Conservation (phyloP, 1,140 invertebrate genomes). For the Cotesia vestalis region DNA sequence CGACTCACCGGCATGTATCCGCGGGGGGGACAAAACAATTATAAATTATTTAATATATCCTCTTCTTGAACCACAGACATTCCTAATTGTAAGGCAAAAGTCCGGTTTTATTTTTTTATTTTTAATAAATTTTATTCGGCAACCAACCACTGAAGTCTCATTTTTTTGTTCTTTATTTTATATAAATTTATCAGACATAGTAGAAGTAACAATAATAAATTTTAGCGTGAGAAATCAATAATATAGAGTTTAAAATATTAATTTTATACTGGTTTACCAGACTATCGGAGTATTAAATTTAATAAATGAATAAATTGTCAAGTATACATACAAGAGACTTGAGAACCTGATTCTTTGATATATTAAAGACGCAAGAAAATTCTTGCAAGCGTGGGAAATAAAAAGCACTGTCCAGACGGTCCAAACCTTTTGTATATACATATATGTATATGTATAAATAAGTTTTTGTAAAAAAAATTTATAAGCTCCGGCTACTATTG, state of each 20-base stretch:
- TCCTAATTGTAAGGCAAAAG: slow-evolving; percentile 57
- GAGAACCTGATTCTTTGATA: slow-evolving; percentile 12
- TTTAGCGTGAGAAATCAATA: slow-evolving; percentile 5
- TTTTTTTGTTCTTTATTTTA: not conserved
- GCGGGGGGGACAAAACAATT: slow-evolving; percentile 55
- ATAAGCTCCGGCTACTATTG: not conserved
- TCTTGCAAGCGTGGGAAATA: slow-evolving; percentile 32
- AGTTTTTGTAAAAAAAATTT: not conserved
- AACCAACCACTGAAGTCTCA: not conserved
- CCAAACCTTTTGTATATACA: no score
- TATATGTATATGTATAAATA: not conserved
- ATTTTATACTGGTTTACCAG: slow-evolving; percentile 7
- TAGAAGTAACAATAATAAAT: not conserved
- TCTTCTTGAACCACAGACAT: slow-evolving; percentile 42
- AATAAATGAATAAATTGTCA: slow-evolving; percentile 29
- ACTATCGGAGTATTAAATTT: not conserved
- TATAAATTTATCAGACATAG: not conserved
- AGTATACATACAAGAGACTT: slow-evolving; percentile 9
- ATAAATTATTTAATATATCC: slow-evolving; percentile 61
- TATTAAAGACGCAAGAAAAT: slow-evolving; percentile 17
- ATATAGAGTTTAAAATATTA: not conserved
- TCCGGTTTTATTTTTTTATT: slow-evolving; percentile 20
- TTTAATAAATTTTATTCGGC: not conserved
- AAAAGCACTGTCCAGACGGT: slow-evolving; percentile 9
- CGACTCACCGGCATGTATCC: slow-evolving; percentile 49